These are phyloP conservation scores for Temnothorax longispinosus DNA, from an alignment of 1,140 invertebrate genomes.

Conservation along the genomic window DNA sequence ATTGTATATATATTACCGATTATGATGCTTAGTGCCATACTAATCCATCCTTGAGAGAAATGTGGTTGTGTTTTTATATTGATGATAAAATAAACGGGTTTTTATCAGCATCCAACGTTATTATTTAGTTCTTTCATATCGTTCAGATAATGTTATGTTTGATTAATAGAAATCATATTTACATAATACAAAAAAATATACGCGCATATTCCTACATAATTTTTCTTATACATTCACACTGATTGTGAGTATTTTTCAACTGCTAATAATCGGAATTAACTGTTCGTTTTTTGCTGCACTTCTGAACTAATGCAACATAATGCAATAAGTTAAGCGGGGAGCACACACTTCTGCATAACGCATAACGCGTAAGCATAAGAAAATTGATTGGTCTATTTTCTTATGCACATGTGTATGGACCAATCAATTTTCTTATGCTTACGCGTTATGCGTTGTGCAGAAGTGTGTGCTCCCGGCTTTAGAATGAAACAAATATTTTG, in stretches of 20 bases:
- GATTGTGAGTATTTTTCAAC: neutral
- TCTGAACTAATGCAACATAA: too few species aligned
- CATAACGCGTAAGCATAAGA: too few species aligned
- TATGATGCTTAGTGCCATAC: neutral
- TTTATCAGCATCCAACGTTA: neutral
- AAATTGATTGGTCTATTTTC: too few species aligned
- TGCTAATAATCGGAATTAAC: neutral
- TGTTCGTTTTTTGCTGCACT: too few species aligned
- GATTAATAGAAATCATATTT: neutral
- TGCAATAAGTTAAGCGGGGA: too few species aligned
- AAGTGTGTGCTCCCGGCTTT: too few species aligned
- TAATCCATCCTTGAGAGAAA: neutral
- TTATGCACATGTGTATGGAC: too few species aligned
- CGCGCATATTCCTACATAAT: neutral
- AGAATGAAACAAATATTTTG: too few species aligned
- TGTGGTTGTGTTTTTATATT: neutral
- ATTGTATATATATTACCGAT: neutral
- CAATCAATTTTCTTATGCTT: too few species aligned
- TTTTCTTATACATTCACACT: neutral
- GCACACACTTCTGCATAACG: too few species aligned
- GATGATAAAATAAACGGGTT: neutral
- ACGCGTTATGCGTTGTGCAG: too few species aligned
- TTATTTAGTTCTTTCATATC: neutral
- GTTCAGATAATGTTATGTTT: neutral
- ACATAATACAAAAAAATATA: neutral